Conservation (phyloP, 2,113 vertebrate genomes). For the Cebidichthys violaceus region DNA sequence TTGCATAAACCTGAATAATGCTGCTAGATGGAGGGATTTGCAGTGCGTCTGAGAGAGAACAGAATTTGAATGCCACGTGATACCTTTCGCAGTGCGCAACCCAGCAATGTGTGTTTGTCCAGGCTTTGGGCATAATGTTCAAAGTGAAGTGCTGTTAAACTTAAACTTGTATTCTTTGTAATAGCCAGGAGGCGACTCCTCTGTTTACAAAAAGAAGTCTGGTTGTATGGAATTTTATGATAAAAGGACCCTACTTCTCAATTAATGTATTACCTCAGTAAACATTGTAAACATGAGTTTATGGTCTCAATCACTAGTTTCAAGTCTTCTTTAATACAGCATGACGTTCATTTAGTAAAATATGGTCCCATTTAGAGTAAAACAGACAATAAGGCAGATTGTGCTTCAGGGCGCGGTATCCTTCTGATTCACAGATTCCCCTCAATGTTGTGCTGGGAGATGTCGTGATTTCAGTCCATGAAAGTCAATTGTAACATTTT, state of each 20-base stretch:
- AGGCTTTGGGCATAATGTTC: conserved; percentile 30
- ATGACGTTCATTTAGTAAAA: too few species aligned
- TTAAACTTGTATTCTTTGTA: too few species aligned
- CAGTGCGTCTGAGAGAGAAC: conserved; percentile 18
- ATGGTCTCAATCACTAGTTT: background rate
- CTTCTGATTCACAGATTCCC: background rate
- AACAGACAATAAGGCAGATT: too few species aligned
- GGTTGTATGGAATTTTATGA: too few species aligned
- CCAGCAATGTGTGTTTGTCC: conserved; percentile 1
- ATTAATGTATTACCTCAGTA: background rate
- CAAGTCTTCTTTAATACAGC: background rate
- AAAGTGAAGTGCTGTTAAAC: conserved; percentile 5
- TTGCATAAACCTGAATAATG: conserved; percentile 56
- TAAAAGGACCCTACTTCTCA: too few species aligned
- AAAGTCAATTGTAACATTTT: background rate
- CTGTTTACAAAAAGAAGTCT: too few species aligned
- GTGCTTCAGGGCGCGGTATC: too few species aligned
- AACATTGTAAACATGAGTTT: background rate
- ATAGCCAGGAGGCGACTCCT: too few species aligned
- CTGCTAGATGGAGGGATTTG: conserved; percentile 19
- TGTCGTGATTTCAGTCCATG: background rate
- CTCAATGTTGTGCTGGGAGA: background rate
- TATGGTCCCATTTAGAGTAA: too few species aligned
- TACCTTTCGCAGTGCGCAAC: conserved; percentile 25
- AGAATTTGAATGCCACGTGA: conserved; percentile 36